Evolutionary conservation across 2,113 vertebrate genomes (phyloP).

Genomic region (Charadrius vociferus): DNA sequence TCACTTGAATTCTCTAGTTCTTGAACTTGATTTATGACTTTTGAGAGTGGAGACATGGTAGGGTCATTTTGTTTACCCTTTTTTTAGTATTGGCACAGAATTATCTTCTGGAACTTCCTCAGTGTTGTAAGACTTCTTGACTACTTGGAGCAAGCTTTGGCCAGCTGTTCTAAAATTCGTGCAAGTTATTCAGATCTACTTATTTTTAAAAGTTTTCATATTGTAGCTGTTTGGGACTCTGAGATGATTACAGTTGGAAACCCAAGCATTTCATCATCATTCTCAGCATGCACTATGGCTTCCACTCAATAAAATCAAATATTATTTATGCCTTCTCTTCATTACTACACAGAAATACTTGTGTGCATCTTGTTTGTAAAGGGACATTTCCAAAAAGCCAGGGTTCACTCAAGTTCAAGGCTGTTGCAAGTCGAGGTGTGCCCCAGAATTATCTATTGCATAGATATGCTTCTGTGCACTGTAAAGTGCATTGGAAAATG

Average conservation of each 20-base stretch:
- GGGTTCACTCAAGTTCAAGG: background rate
- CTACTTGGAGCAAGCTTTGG: constrained; percentile 39
- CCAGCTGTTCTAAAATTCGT: constrained; percentile 37
- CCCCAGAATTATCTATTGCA: background rate
- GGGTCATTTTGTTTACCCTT: background rate
- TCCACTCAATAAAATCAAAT: background rate
- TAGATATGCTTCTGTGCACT: background rate
- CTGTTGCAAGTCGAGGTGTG: background rate
- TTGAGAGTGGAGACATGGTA: background rate
- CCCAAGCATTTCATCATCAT: background rate
- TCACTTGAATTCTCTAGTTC: background rate
- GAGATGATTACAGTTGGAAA: background rate
- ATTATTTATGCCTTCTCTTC: background rate
- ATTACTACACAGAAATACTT: background rate
- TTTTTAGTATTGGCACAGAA: background rate
- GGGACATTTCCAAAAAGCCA: background rate
- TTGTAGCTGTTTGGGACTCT: background rate
- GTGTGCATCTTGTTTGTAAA: background rate
- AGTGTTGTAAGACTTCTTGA: constrained; percentile 32
- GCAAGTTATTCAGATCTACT: background rate
- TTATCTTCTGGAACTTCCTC: constrained; percentile 14
- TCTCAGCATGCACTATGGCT: background rate
- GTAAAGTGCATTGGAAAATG: fast-evolving
- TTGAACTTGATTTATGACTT: background rate
- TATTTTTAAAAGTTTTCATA: background rate